phyloP scores from a whole-genome alignment of 2,113 vertebrate species.

The Prionailurus bengalensis region DNA sequence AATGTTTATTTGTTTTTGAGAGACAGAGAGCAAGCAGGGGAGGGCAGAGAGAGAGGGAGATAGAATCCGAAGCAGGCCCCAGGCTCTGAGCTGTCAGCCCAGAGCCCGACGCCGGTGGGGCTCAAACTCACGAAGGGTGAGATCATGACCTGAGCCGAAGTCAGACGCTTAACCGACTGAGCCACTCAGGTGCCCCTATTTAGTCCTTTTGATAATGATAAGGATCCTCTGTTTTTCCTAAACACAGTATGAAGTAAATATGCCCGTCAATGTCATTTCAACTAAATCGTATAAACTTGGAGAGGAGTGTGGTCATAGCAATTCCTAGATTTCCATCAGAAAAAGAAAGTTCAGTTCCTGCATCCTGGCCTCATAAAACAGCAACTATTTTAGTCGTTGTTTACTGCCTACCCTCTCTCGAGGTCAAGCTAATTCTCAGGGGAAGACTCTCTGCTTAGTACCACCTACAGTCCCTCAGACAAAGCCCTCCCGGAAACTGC shows the following conservation, averaged over 20 bases:
- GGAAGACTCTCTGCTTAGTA: background rate
- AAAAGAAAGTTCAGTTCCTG: background rate
- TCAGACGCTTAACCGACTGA: too few species aligned
- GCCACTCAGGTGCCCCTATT: too few species aligned
- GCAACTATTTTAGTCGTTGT: background rate
- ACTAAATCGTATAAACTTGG: background rate
- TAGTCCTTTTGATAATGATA: background rate
- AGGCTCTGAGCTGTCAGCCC: too few species aligned
- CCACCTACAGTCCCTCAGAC: fast-evolving
- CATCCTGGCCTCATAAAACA: background rate
- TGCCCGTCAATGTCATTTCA: background rate
- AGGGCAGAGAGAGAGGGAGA: too few species aligned
- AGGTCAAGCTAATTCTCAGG: background rate
- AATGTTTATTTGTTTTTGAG: too few species aligned
- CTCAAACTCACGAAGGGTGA: too few species aligned
- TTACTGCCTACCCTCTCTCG: background rate
- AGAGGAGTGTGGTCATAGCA: background rate
- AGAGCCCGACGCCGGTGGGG: too few species aligned
- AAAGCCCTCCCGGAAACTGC: background rate
- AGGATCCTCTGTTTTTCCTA: background rate
- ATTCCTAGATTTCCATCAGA: background rate
- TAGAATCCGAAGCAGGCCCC: too few species aligned
- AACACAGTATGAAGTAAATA: background rate
- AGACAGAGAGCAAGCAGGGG: too few species aligned
- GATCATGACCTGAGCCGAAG: too few species aligned